phyloP scores from a whole-genome alignment of 2,113 vertebrate genomes.

The Tylochromis polylepis region DNA sequence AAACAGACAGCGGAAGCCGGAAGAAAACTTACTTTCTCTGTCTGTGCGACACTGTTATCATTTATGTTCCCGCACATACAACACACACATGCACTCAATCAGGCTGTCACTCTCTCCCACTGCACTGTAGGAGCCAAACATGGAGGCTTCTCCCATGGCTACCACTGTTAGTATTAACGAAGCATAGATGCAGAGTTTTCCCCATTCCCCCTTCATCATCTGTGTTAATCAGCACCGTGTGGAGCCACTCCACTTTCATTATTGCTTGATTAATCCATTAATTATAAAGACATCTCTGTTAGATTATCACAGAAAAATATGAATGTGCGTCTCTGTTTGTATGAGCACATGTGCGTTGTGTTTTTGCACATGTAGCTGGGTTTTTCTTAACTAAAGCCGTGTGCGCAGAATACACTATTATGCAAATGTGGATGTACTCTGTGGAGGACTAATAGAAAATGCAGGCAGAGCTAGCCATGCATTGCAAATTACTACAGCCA shows the following conservation, averaged over 20 bases:
- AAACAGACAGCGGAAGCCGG: conserved; percentile 22
- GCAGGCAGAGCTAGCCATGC: conserved; percentile 29
- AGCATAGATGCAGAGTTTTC: conserved; percentile 15
- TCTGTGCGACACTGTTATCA: neutral
- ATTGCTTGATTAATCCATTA: conserved; percentile 61
- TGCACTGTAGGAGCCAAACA: conserved; percentile 26
- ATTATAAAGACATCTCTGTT: conserved; percentile 51
- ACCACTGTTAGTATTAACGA: neutral
- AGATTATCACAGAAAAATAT: conserved; percentile 37
- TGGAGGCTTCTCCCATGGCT: conserved; percentile 6
- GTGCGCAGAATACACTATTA: conserved; percentile 28
- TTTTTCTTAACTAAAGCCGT: neutral
- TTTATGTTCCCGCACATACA: neutral
- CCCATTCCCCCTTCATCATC: conserved; percentile 47
- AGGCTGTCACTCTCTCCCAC: conserved; percentile 10
- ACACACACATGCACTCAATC: neutral
- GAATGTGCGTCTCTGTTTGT: neutral
- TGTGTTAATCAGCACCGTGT: conserved; percentile 62
- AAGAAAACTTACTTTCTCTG: conserved; percentile 9
- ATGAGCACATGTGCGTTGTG: neutral
- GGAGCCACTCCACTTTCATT: conserved; percentile 69
- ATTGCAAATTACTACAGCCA: conserved; percentile 52
- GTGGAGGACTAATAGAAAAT: conserved; percentile 43
- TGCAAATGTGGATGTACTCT: conserved; percentile 40
- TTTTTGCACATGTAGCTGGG: neutral